Evolutionary conservation across 1,140 invertebrate species (phyloP), one percentile per base, ranked within the genome.

Genomic region (Saccostrea echinata): DNA sequence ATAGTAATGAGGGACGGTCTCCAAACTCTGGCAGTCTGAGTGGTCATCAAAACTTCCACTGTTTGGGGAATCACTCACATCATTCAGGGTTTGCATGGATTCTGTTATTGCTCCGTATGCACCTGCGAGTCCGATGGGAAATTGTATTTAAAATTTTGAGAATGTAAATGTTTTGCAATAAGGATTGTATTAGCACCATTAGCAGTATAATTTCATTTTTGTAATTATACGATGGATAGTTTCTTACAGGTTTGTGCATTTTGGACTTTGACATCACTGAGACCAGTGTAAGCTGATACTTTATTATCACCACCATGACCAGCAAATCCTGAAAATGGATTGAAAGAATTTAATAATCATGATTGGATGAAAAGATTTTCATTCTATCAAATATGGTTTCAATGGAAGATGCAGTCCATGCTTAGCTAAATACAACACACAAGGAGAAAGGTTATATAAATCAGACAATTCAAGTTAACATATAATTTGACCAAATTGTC

Each of bases 21-120:
- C 96, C 35, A 97, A 92, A 88, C 96, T 96, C 90, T 97, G 97
- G 93, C 97, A 97, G 80, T 97, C 97, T 84, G 96, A 94, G 11
- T 95, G 95, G 33, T 96, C 96, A 53, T 97, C 96, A 92, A 96
- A 96, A 13, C 94, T 86, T 3, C 84, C 82, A 18, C 86, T 89
- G 80, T 84, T 81, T 33, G 85, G 92, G 89, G 64, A 84, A 11
- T 92, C 92, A 35, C 88, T 91, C n/a, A 93, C 64, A 6, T 92
- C 92, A 76, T 89, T 91, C 27, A 93, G 57, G 21, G 92, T 90
- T 84, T 95, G 94, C 88, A 95, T 93, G 12, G 95, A 94, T 84
- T 95, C 94, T 0, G 93, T 91, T n/a, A 95, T 93, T 88, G 94
- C 93, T 86, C 88, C 88, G 71, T 94, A 95, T 68, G 95, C 95